Percentiles rank a stretch among this genome's conserved stretches.
These are phyloP conservation scores for Arvicanthis niloticus DNA, from an alignment of 2,113 vertebrate genomes.

Conservation along the genomic window DNA sequence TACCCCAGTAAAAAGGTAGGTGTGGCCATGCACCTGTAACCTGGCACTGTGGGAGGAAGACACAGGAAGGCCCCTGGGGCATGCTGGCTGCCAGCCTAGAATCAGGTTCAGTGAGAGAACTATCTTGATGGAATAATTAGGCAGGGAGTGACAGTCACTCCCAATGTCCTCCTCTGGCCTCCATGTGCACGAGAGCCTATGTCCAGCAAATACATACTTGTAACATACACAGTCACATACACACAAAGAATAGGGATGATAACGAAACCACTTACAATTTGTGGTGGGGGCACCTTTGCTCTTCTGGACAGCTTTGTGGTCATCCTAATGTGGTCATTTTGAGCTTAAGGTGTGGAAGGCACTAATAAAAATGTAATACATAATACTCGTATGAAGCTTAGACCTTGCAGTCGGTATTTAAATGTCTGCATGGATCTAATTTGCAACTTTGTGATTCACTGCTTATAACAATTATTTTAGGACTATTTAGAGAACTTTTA, in stretches of 20 bases:
- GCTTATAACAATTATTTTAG: constrained; percentile 7
- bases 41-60: background rate
- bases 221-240: background rate
- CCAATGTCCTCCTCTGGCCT: background rate
- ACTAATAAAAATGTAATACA: constrained; percentile 34
- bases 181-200: background rate
- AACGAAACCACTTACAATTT: constrained; percentile 30
- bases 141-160: background rate
- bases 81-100: background rate
- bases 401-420: background rate
- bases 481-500: constrained; percentile 29
- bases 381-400: background rate
- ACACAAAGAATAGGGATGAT: background rate
- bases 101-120: background rate
- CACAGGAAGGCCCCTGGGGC: background rate
- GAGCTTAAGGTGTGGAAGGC: background rate
- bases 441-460: constrained; percentile 2
- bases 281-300: background rate
- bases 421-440: constrained; percentile 5
- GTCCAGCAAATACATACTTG: background rate
- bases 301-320: background rate
- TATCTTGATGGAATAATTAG: background rate
- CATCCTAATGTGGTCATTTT: background rate
- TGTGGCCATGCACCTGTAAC: background rate
- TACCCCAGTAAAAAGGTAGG: background rate